Evolutionary conservation across 2,113 vertebrate genomes (phyloP).

Genomic region (Emydura subglobosa): DNA sequence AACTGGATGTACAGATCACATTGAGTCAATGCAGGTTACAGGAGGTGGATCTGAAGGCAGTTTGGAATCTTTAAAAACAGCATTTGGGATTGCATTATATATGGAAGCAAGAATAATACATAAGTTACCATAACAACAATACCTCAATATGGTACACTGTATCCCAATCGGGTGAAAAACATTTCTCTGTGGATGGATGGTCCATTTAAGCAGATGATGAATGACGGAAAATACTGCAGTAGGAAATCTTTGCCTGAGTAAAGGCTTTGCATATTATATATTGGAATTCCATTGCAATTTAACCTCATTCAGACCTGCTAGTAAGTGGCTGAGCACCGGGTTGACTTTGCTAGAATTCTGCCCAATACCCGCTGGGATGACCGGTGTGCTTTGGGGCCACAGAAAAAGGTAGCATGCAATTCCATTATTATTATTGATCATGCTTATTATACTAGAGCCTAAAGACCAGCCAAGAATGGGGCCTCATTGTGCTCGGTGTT

Average conservation of each 20-base stretch:
- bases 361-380: background rate
- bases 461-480: background rate
- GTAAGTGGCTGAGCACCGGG: background rate
- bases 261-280: background rate
- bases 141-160: conserved; percentile 31
- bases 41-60: conserved; percentile 2
- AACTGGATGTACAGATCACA: conserved; percentile 32
- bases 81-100: conserved; percentile 54
- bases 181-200: background rate
- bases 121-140: conserved; percentile 72
- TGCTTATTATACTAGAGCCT: background rate
- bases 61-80: conserved; percentile 45
- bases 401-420: background rate
- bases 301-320: background rate
- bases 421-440: background rate
- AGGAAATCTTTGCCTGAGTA: background rate
- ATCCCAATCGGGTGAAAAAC: conserved; percentile 30
- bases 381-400: background rate
- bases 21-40: conserved; percentile 17
- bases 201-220: conserved; percentile 2
- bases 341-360: background rate
- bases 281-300: background rate
- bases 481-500: background rate
- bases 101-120: conserved; percentile 52
- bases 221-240: background rate